Evolutionary conservation across 2,888 invertebrate genomes (phyloP), one percentile per base, ranked within the genome.

Genomic region (Drosophila fulvimacula): DNA sequence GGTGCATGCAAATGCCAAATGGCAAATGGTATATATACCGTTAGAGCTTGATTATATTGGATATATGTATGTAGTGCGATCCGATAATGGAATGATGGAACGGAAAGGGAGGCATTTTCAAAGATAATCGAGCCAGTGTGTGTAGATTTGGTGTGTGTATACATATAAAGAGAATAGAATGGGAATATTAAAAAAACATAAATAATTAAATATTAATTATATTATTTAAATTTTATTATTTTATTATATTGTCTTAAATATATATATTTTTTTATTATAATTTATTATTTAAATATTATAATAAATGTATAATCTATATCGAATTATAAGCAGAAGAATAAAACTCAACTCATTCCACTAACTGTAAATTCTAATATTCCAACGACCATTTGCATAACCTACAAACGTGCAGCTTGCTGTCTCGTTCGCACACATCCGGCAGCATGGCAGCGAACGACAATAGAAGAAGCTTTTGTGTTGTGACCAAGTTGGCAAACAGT

Each of bases 1-100:
- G 27, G 27, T 58, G 57, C 72, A 72, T 74, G 73, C 73, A 73
- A 72, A 74, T 73, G 76, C 34, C 55, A 68, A 61, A 53, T 55
- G 39, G 19, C 19, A 36, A n/a, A n/a, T n/a, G n/a, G n/a, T 36
- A 48, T 17, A 41, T 51, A 44, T 19, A 13, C 11, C 32, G 34
- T 46, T 67, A 41, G 17, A 42, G 17, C 42, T 44, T 42, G 71
- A 53, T 73, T 73, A 48, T 63, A 53, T 59, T 59, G 55, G 46
- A 58, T 71, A 42, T 71, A 24, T 42, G 15, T n/a, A n/a, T 46
- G 15, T 56, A 36, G 21, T 30, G 66, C 30, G 24, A 60, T 39
- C 48, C 65, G 53, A 72, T 77, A 77, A 66, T 58, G 42, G 38
- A 58, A 32, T 13, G 17, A 36, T 39, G 64, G 27, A 58, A 53